Base-by-base conservation (phyloP, 2,113 vertebrate genomes). In the Scophthalmus maximus region DNA sequence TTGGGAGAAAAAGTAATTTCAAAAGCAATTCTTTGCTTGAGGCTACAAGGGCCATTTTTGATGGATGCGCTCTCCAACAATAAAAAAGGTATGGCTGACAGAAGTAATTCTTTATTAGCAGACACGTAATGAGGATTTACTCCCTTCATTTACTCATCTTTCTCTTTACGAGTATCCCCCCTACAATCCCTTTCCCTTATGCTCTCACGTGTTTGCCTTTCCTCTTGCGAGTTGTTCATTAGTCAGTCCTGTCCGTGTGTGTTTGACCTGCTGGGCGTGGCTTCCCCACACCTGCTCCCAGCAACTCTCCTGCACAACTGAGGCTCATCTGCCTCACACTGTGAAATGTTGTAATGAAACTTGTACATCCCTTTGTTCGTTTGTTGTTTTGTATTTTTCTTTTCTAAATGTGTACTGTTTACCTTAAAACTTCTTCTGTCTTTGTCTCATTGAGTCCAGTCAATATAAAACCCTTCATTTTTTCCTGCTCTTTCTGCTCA, bases 101-200 rank as follows among this genome's bases (percentile, higher is more conserved):
- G 79, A 88, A 79, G 81, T 86, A 90, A 92, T 88, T 91, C 85
- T 89, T 89, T 90, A 93, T 93, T 92, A 93, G 87, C 63, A 71
- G 86, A 88, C 88, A 87, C 7, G 14, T 91, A 93, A 93, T 82
- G 73, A 87, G 87, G 90, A 93, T 93, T 91, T 90, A 93, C 23
- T 70, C 47, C 67, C 69, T 46, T 63, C 76, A 42, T 8, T 79
- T 32, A 14, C n/a, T 23, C 29, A 36, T 55, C 52, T 32, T 14
- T 51, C 42, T 44, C 4, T n/a, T 44, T 44, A 44, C 17, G 42
- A 7, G 49, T 26, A 12, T 14, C 2, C 10, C 7, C 30, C 11
- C 22, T 12, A 12, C 20, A 11, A 6, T 11, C 49, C 22, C 22
- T 11, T 25, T 32, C 5, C 29, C 50, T 2, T 3, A 44, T 9